A percentile compares a stretch with the other conserved stretches of the same genome.
Conservation (phyloP, 2,113 vertebrate genomes). For the Ploceus nigricollis region DNA sequence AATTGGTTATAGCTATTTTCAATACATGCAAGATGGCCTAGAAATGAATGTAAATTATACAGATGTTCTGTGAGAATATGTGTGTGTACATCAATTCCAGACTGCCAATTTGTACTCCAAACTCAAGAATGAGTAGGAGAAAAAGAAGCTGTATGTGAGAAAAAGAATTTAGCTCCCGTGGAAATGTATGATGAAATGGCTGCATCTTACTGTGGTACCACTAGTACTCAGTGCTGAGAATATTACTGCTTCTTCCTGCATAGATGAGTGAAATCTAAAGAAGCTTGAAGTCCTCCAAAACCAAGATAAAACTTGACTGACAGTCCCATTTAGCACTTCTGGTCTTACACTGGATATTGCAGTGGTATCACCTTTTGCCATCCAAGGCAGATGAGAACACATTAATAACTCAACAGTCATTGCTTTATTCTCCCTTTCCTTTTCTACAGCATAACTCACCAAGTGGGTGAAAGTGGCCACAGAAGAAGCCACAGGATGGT, state of each 20-base stretch:
- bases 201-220: not conserved
- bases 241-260: not conserved
- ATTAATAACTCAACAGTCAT: not conserved
- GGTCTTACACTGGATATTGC: not conserved
- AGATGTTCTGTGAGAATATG: not conserved
- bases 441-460: not conserved
- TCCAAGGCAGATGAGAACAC: not conserved
- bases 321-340: not conserved
- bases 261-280: not conserved
- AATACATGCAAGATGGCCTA: not conserved
- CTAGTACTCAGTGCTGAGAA: not conserved
- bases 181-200: not conserved
- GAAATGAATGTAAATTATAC: not conserved
- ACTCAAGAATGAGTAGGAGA: not conserved
- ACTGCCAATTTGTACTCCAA: not conserved
- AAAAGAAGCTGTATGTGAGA: not conserved
- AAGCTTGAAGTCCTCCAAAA: not conserved
- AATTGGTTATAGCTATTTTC: not conserved
- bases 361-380: not conserved
- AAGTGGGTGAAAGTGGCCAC: not conserved
- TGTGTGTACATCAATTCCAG: not conserved
- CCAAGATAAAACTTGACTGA: not conserved
- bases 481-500: not conserved
- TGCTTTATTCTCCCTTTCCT: not conserved
- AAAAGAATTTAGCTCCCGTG: not conserved